A percentile compares a stretch with the other conserved stretches of the same genome.
Evolutionary conservation across 1,140 invertebrate species (phyloP).

Genomic region (Heliconius congener): DNA sequence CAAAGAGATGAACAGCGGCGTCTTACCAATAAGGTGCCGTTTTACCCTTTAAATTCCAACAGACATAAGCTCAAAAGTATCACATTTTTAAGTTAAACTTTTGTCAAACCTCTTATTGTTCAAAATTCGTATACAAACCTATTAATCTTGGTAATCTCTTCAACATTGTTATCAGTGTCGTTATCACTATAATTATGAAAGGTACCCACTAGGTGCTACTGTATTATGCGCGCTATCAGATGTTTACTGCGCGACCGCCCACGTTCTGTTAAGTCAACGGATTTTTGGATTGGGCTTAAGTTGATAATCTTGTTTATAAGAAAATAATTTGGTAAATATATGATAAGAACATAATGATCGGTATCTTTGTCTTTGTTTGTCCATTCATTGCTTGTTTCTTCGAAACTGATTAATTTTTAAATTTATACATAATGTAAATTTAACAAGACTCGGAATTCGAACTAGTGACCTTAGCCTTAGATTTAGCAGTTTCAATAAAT

Average conservation of each 20-base stretch:
- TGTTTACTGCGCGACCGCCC: constrained; percentile 43
- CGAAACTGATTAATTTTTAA: no score
- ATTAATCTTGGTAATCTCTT: constrained; percentile 46
- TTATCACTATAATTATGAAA: constrained; percentile 51
- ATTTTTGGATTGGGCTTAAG: neutral
- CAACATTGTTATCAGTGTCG: constrained; percentile 45
- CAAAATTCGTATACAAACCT: constrained; percentile 37
- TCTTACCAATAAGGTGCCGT: no score
- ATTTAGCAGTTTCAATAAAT: neutral
- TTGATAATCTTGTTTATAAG: neutral
- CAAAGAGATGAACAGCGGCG: no score
- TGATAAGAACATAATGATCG: no score
- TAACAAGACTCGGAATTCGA: neutral
- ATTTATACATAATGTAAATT: neutral
- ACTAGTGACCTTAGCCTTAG: neutral
- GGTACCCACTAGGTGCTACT: constrained; percentile 42
- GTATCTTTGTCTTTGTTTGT: no score
- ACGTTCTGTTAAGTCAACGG: constrained; percentile 22
- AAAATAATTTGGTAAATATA: neutral
- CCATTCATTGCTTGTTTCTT: no score
- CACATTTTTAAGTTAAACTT: neutral
- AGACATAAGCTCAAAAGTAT: neutral
- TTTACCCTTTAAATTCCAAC: no score
- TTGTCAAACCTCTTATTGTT: constrained; percentile 18
- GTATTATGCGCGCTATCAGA: constrained; percentile 47